phyloP scores from a whole-genome alignment of 2,888 invertebrate genomes.

The Acanthoscelides obtectus region DNA sequence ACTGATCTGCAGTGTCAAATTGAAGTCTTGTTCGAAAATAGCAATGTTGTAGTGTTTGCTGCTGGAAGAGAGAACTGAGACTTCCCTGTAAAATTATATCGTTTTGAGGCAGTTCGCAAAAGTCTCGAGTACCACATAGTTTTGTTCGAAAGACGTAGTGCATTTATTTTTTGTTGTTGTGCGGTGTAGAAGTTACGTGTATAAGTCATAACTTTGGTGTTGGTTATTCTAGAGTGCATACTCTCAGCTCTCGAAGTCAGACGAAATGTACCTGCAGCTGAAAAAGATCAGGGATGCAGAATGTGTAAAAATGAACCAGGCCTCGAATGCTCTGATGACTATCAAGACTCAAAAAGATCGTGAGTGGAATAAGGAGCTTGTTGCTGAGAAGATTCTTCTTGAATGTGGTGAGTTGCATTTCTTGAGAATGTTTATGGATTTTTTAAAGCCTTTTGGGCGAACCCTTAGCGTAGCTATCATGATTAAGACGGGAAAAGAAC shows the following conservation, averaged over 20 bases:
- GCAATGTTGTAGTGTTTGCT: not conserved
- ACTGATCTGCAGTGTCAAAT: not conserved
- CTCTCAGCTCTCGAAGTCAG: conserved; percentile 2
- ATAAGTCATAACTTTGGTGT: not conserved
- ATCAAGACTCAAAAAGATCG: conserved; percentile 23
- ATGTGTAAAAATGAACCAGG: conserved; percentile 35
- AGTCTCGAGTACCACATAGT: too few species aligned
- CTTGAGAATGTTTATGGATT: too few species aligned
- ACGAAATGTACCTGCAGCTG: conserved; percentile 18
- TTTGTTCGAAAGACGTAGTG: too few species aligned
- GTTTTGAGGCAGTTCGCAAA: too few species aligned
- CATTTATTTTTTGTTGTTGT: too few species aligned
- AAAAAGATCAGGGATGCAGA: conserved; percentile 31
- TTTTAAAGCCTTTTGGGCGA: too few species aligned
- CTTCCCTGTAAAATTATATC: too few species aligned
- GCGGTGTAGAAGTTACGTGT: too few species aligned
- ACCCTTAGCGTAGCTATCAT: too few species aligned
- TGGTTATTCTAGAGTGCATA: not conserved
- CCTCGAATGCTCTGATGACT: conserved; percentile 32
- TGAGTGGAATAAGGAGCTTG: conserved; percentile 27
- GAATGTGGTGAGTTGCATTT: conserved; percentile 31
- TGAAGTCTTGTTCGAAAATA: not conserved
- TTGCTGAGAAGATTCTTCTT: conserved; percentile 37
- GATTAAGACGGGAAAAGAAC: too few species aligned
- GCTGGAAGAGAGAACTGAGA: too few species aligned